Evolutionary conservation across 2,113 vertebrate species (phyloP).

Genomic region (Xiphophorus hellerii): DNA sequence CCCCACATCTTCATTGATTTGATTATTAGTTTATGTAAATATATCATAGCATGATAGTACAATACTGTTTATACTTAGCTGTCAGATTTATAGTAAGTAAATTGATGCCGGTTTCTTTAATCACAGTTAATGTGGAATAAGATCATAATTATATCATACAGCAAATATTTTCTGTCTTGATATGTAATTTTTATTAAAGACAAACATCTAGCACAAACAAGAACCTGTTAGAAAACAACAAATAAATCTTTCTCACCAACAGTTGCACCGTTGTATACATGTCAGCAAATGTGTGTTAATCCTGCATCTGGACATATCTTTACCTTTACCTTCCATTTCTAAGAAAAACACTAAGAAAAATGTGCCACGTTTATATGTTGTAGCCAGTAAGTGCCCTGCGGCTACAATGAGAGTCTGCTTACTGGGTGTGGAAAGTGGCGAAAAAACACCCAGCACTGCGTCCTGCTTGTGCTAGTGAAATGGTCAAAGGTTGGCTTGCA

Average conservation of each 20-base stretch:
- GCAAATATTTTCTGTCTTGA: not conserved
- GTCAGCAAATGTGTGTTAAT: not conserved
- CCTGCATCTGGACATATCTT: slow-evolving; percentile 33
- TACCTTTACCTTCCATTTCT: slow-evolving; percentile 16
- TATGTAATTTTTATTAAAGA: not conserved
- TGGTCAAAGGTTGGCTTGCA: slow-evolving; percentile 46
- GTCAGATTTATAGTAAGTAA: not conserved
- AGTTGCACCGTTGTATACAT: not conserved
- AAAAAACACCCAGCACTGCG: not conserved
- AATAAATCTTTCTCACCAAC: not conserved
- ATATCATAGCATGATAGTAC: not conserved
- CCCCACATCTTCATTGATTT: not conserved
- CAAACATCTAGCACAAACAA: slow-evolving; percentile 2
- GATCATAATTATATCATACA: not conserved
- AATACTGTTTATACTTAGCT: not conserved
- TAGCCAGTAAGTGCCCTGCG: slow-evolving; percentile 10
- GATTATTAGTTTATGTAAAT: not conserved
- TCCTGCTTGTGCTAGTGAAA: not conserved
- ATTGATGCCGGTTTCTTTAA: not conserved
- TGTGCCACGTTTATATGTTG: not conserved
- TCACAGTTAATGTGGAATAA: not conserved
- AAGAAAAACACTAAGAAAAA: slow-evolving; percentile 9
- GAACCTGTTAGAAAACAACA: not conserved
- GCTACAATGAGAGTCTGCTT: slow-evolving; percentile 30
- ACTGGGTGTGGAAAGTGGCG: slow-evolving; percentile 27